phyloP scores from a whole-genome alignment of 2,888 invertebrate species.

The Poecilobothrus nobilitatus region DNA sequence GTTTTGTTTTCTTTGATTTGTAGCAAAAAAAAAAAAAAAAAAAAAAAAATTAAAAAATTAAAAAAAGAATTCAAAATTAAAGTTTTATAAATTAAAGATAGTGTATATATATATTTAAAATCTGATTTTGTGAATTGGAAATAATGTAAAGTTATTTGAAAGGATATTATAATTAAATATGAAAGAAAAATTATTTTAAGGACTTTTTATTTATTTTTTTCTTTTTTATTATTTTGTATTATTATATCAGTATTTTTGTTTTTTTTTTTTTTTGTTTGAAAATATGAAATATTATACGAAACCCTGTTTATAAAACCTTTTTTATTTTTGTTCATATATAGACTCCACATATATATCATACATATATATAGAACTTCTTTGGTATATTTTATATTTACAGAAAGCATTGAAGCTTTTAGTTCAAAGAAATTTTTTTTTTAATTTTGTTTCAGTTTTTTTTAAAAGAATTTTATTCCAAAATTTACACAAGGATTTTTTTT shows the following conservation, averaged over 20 bases:
- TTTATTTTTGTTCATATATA: background rate
- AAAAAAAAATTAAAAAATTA: conserved; percentile 8
- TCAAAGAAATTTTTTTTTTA: too few relatives aligned
- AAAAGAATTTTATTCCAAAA: too few relatives aligned
- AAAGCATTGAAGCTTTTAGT: background rate
- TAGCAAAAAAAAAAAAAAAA: conserved; percentile 8
- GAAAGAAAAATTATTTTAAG: too few relatives aligned
- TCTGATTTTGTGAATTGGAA: too few relatives aligned
- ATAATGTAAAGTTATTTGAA: too few relatives aligned
- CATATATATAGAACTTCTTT: background rate
- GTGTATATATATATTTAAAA: too few relatives aligned
- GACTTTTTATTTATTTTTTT: too few relatives aligned
- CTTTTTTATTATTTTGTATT: too few relatives aligned
- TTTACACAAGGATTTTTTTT: too few relatives aligned
- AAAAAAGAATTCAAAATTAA: conserved; percentile 10
- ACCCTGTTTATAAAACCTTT: background rate
- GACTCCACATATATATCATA: background rate
- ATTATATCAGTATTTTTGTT: background rate
- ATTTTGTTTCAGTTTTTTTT: too few relatives aligned
- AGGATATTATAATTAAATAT: background rate
- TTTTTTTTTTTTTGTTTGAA: too few relatives aligned
- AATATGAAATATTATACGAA: background rate
- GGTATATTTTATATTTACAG: background rate
- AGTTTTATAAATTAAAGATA: too few relatives aligned
- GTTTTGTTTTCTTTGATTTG: conserved; percentile 35